A percentile compares a stretch with the other conserved stretches of the same genome.
Evolutionary conservation across 2,797 vertebrate species (phyloP).

Genomic region (Allobates femoralis): DNA sequence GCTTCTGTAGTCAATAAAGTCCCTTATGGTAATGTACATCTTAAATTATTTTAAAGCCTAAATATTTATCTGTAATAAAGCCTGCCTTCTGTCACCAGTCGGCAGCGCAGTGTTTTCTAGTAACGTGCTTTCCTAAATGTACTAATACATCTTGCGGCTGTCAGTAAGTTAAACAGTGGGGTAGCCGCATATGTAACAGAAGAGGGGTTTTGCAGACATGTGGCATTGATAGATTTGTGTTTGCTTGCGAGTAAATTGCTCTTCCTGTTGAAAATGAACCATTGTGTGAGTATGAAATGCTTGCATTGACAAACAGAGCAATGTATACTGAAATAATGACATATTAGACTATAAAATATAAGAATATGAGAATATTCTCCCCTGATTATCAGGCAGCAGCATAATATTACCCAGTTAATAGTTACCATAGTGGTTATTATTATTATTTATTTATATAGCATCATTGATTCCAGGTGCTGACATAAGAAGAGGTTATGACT

Average conservation of each 20-base stretch:
- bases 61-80: slow-evolving; percentile 59
- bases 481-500: too few relatives aligned
- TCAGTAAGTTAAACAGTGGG: slow-evolving; percentile 45
- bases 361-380: too few relatives aligned
- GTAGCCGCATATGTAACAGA: slow-evolving; percentile 21
- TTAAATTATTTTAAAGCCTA: slow-evolving; percentile 57
- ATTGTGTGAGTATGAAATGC: background rate
- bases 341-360: background rate
- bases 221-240: slow-evolving; percentile 16
- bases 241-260: slow-evolving; percentile 21
- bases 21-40: slow-evolving; percentile 45
- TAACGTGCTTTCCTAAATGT: slow-evolving; percentile 2
- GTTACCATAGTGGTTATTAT: too few relatives aligned
- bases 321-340: background rate
- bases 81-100: slow-evolving; percentile 58
- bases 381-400: too few relatives aligned
- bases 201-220: slow-evolving; percentile 33
- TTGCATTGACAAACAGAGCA: background rate
- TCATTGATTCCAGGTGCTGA: too few relatives aligned
- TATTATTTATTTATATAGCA: too few relatives aligned
- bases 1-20: slow-evolving; percentile 33
- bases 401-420: too few relatives aligned
- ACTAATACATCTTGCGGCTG: slow-evolving; percentile 31
- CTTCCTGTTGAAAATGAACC: slow-evolving; percentile 17
- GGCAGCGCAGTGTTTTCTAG: slow-evolving; percentile 11